phyloP scores from a whole-genome alignment of 2,888 invertebrate species.

The Yponomeuta cagnagella region DNA sequence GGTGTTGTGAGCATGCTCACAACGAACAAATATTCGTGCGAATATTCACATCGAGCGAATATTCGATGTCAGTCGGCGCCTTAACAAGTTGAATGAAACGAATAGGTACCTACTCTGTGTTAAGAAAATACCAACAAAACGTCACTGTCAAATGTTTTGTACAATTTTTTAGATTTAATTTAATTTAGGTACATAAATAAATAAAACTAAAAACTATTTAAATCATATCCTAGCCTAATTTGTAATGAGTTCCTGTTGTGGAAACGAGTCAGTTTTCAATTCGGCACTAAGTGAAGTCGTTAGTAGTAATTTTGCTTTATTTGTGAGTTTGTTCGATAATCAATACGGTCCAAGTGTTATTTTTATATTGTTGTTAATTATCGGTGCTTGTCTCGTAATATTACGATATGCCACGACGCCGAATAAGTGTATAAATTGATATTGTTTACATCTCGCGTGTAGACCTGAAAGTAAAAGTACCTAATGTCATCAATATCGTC shows the following conservation, averaged over 20 bases:
- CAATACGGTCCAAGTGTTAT: constrained; percentile 39
- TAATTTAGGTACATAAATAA: neutral
- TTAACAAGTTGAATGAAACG: no score
- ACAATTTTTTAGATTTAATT: neutral
- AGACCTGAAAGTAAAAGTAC: constrained; percentile 37
- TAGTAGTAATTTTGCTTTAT: constrained; percentile 47
- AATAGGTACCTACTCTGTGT: no score
- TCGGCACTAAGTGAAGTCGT: constrained; percentile 59
- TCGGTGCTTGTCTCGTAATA: constrained; percentile 32
- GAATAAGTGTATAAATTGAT: constrained; percentile 2
- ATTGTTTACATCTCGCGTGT: constrained; percentile 11
- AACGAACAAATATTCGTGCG: no score
- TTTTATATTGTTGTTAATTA: constrained; percentile 37
- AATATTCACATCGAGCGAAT: no score
- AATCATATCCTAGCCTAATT: constrained; percentile 1
- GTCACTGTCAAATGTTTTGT: no score
- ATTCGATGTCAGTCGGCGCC: no score
- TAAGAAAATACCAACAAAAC: no score
- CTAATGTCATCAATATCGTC: constrained; percentile 20
- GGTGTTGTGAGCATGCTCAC: no score
- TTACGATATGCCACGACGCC: neutral
- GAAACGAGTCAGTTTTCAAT: constrained; percentile 59
- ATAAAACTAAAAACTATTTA: neutral
- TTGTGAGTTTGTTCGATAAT: constrained; percentile 46
- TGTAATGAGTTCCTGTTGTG: constrained; percentile 70